These are phyloP conservation scores for Trochalopteron elliotii DNA, from an alignment of 2,113 vertebrate genomes.

Conservation along the genomic window DNA sequence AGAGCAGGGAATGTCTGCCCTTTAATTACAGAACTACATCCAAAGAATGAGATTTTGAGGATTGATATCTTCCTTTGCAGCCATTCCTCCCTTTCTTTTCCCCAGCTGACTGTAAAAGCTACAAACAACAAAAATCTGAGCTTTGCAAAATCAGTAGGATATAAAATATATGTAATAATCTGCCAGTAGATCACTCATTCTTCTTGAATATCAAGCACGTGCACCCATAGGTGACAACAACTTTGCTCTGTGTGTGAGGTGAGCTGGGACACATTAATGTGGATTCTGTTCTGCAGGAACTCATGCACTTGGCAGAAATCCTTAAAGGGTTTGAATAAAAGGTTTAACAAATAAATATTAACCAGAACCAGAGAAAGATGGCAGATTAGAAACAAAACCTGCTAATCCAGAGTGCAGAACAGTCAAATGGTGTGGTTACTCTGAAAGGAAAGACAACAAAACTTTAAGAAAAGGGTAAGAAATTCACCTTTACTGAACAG, in stretches of 20 bases:
- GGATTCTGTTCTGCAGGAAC: not conserved
- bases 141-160: not conserved
- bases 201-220: accelerated
- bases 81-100: not conserved
- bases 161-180: not conserved
- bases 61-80: not conserved
- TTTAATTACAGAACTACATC: not conserved
- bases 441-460: not conserved
- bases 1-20: not conserved
- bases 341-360: not conserved
- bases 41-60: not conserved
- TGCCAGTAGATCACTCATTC: not conserved
- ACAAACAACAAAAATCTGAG: not conserved
- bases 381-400: not conserved
- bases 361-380: not conserved
- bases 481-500: not conserved
- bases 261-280: not conserved
- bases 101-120: not conserved
- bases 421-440: not conserved
- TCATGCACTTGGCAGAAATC: not conserved
- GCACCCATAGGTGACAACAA: not conserved
- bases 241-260: accelerated
- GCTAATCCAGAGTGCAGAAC: not conserved
- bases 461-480: not conserved
- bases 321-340: not conserved